Evolutionary conservation across 2,113 vertebrate genomes (phyloP), one percentile per base, ranked within the genome.

Genomic region (Myocastor coypus): DNA sequence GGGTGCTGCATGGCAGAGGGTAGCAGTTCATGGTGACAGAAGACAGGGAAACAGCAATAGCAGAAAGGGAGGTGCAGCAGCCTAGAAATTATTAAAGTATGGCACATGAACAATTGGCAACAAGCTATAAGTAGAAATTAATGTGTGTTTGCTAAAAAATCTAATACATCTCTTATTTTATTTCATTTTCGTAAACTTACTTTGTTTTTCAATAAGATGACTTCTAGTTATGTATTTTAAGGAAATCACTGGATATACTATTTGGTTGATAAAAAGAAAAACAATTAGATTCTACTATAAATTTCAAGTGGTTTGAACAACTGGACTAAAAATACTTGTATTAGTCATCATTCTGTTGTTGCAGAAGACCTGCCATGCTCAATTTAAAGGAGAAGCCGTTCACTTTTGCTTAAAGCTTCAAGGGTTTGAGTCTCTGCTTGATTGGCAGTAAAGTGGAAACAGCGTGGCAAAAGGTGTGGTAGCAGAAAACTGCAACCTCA

Each of bases 121-220:
- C 28, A 95, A 92, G 87, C 37, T 16, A 85, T 90, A 30, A 94
- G 4, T 52, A 78, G 17, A 22, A 92, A 95, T 59, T 69, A 92
- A 93, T 12, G 40, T 57, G 5, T 1, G 3, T 80, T 86, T 22
- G 73, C 66, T 68, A 63, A 83, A 68, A 46, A 89, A 13, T 66
- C 46, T 52, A 87, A 55, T 57, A 5, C 5, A 42, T 46, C n/a
- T 57, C 37, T 82, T 77, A 68, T 55, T 89, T 86, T 3, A 84
- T 77, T 24, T 11, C 19, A 78, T 68, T 86, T 80, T 32, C 50
- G 32, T 50, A 46, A 52, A 52, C 61, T 75, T 86, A 92, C 42
- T 13, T 13, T 55, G 82, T 68, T 68, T 92, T 50, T 61, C 1
- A 42, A 34, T n/a, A 50, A 83, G 11, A n/a, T 92, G 46, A 84